Percentiles rank a stretch among this genome's conserved stretches.
Conservation (phyloP, 2,797 vertebrate species). For the Macrochelys suwanniensis region DNA sequence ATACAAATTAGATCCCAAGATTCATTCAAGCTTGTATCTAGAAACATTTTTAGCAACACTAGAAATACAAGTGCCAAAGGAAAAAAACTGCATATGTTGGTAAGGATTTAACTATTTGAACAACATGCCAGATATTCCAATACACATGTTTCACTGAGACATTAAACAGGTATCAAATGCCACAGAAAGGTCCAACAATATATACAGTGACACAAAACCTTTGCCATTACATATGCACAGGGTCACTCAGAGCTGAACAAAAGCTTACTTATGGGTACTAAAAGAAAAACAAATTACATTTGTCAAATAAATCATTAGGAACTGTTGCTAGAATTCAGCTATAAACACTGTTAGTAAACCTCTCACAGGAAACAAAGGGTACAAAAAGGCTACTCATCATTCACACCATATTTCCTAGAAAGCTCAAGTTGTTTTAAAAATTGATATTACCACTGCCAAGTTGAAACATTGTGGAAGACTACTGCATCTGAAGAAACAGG, state of each 20-base stretch:
- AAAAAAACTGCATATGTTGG: background rate
- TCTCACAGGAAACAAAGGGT: background rate
- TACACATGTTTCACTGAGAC: constrained; percentile 4
- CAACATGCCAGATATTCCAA: background rate
- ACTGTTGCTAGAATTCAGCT: background rate
- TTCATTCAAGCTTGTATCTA: background rate
- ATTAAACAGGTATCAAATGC: background rate
- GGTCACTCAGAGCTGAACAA: background rate
- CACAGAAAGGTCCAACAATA: background rate
- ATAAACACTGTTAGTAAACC: background rate
- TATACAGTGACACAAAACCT: background rate
- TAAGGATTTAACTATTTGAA: background rate
- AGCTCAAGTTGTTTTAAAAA: background rate
- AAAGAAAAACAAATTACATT: background rate
- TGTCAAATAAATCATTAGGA: background rate
- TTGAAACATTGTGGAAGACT: background rate
- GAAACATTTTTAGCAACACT: background rate
- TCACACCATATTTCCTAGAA: background rate
- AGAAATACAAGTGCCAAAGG: background rate
- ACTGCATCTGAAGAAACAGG: background rate
- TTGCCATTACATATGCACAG: background rate
- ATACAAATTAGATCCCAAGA: background rate
- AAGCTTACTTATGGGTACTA: background rate
- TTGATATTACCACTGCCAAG: background rate
- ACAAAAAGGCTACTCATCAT: background rate